Base-by-base conservation (phyloP, 2,113 vertebrate genomes). In the Scomber colias region DNA sequence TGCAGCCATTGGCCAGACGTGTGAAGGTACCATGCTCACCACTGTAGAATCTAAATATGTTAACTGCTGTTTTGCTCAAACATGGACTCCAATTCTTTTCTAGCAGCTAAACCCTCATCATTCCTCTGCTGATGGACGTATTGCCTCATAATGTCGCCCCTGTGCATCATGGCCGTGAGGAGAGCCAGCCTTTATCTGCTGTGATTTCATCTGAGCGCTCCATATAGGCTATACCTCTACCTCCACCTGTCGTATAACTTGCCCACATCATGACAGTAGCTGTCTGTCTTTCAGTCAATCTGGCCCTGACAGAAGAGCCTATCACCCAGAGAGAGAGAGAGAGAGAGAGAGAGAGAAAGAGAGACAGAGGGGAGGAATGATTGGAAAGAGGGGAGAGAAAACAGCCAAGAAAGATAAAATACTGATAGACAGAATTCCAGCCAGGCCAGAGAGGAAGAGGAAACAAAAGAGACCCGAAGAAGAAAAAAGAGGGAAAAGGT, bases 211-310 rank as follows among this genome's bases (percentile, higher is more conserved):
- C 75, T 11, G 0, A 30, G 56, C 56, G 73, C 70, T 81, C 56
- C 49, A 44, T 56, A 55, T 59, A 55, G 60, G 50, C 66, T 55
- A 19, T 40, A 40, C 54, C 19, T 74, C 50, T 61, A 44, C 59
- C 55, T 50, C 31, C 53, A 64, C 72, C 71, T 82, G 75, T 81
- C 65, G 6, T 64, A 79, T 68, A 82, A 85, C 68, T 81, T 31
- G 53, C 80, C 55, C 75, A 62, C 67, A 69, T 81, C 61, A 61
- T 79, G 84, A 82, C 80, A 81, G 66, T n/a, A 75, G 79, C 79
- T 62, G 62, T 85, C 68, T 64, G 77, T 80, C 63, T 77, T 45
- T 54, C 59, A 40, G 68, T 83, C 75, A 75, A 17, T 75, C 66
- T n/a, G 68, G 30, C 55, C 31, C 62, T 79, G 80, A 85, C 59